A percentile compares a stretch with the other conserved stretches of the same genome.
These are phyloP conservation scores for Pogonocichla stellata DNA, from an alignment of 2,113 vertebrate species.

Conservation along the genomic window DNA sequence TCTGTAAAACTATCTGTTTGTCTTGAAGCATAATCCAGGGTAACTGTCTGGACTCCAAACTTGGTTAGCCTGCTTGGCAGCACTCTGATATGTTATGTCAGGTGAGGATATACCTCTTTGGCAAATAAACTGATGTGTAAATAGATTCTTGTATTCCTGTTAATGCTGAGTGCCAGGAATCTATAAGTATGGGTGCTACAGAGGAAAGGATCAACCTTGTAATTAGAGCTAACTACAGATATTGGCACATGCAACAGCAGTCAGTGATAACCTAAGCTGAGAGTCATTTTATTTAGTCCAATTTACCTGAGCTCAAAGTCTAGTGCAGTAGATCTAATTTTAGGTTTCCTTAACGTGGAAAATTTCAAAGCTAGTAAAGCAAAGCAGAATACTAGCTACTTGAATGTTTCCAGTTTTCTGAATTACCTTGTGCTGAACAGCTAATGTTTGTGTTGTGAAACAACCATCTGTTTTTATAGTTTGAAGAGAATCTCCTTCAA, in stretches of 20 bases:
- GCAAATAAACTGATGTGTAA: neutral
- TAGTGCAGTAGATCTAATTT: neutral
- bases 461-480: constrained; percentile 46
- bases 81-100: neutral
- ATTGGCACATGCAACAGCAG: neutral
- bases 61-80: neutral
- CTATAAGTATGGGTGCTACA: neutral
- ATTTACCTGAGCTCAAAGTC: neutral
- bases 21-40: neutral
- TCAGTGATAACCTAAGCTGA: neutral
- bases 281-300: neutral
- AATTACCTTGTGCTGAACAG: constrained; percentile 57
- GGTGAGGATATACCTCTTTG: neutral
- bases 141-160: neutral
- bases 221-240: neutral
- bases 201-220: neutral
- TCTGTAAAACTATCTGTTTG: neutral
- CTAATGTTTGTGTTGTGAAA: constrained; percentile 47
- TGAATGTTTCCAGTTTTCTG: constrained; percentile 31
- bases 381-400: neutral
- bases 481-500: constrained; percentile 31
- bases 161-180: neutral
- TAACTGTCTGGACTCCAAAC: neutral
- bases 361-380: constrained; percentile 3
- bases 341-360: neutral